These are phyloP conservation scores for Perca schrenkii DNA, from an alignment of 2,113 vertebrate species.

Conservation along the genomic window DNA sequence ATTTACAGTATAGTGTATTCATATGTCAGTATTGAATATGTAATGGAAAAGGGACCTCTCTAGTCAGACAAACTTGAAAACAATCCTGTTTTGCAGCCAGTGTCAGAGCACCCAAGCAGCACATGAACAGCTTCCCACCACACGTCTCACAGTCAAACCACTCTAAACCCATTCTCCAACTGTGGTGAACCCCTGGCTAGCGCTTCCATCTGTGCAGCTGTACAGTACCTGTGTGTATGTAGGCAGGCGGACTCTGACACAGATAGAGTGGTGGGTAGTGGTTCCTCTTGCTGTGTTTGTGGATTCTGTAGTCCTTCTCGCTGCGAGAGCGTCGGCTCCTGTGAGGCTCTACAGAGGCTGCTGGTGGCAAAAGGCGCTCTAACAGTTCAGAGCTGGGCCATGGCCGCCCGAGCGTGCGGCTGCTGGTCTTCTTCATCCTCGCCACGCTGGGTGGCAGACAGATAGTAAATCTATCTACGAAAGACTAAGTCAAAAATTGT, in stretches of 20 bases:
- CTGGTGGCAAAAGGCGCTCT: conserved; percentile 79
- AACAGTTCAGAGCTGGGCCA: conserved; percentile 96
- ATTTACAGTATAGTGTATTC: not conserved
- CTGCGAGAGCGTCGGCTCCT: conserved; percentile 92
- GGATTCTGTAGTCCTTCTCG: conserved; percentile 94
- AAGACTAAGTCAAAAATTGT: conserved; percentile 3
- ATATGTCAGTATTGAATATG: not conserved
- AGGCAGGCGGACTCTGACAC: conserved; percentile 85
- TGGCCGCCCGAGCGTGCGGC: conserved; percentile 90
- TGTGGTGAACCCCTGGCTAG: not conserved
- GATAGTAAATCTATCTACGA: not conserved
- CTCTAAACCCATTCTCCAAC: not conserved
- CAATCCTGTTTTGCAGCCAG: not conserved
- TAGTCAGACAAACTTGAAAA: not conserved
- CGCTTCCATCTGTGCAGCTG: conserved; percentile 1
- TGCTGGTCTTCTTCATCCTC: conserved; percentile 94
- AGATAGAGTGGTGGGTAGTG: conserved; percentile 90
- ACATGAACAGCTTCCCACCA: not conserved
- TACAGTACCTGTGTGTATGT: conserved; percentile 51
- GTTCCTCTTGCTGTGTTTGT: conserved; percentile 91
- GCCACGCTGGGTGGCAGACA: conserved; percentile 41
- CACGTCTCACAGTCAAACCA: not conserved
- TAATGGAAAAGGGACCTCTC: not conserved
- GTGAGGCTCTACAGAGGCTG: conserved; percentile 79
- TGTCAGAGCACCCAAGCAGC: not conserved